Conservation (phyloP, 2,888 invertebrate genomes). For the Habroteleia sp. region DNA sequence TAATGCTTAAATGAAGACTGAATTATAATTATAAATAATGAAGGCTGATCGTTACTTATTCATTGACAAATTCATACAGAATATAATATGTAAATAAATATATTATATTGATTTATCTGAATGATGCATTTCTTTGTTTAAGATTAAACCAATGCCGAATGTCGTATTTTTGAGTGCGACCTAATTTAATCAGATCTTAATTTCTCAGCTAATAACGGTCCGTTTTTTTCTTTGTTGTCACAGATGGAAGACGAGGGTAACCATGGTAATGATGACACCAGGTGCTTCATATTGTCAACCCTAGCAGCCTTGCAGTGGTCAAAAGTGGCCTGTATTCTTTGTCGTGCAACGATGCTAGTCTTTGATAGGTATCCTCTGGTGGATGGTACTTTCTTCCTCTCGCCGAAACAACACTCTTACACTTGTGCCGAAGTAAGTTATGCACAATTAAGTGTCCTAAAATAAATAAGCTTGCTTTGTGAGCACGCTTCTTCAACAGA, state of each 20-base stretch:
- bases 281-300: conserved; percentile 97
- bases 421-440: conserved; percentile 91
- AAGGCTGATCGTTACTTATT: no score
- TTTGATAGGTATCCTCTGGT: conserved; percentile 98
- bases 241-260: conserved; percentile 99
- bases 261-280: conserved; percentile 98
- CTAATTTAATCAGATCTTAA: no score
- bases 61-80: no score
- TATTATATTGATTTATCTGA: no score
- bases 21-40: no score
- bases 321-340: conserved; percentile 92
- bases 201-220: not conserved
- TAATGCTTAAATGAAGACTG: no score
- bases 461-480: conserved; percentile 6
- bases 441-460: not conserved
- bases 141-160: no score
- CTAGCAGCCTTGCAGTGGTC: conserved; percentile 95
- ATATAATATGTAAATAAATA: no score
- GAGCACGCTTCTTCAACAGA: conserved; percentile 5
- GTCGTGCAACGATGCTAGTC: conserved; percentile 93
- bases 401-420: conserved; percentile 94
- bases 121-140: no score
- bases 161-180: no score
- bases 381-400: conserved; percentile 98
- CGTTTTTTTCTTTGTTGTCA: conserved; percentile 71